Evolutionary conservation across 2,797 vertebrate genomes (phyloP), one percentile per base, ranked within the genome.

Genomic region (Esox lucius): DNA sequence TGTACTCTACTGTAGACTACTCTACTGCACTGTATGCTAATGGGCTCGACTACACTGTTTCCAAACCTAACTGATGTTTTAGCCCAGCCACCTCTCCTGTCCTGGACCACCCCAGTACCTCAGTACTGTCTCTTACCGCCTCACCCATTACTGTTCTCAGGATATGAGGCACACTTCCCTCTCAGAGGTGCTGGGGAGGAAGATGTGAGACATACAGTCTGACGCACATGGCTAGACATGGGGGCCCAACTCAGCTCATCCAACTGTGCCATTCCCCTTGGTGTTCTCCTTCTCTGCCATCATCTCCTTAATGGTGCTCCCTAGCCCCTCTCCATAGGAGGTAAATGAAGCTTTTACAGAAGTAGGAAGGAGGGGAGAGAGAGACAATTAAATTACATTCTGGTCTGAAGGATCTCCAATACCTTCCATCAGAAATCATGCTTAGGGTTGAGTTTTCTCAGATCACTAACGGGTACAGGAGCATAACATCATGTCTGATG

Each of bases 291-390:
- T 95, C 95, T 95, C 95, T 96, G 95, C 96, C 95, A 96, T 95
- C 95, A 90, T 96, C 89, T 90, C 89, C 93, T 95, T 97, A 97
- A 98, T 98, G 96, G 95, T 95, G 94, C 96, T 96, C 96, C 96
- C 95, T 96, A 96, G 96, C 96, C 96, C 95, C 93, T 92, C 96
- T 96, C 95, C 87, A 93, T 96, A 96, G 96, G 95, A 95, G 96
- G 95, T 93, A 97, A 96, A 97, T 97, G 94, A 96, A 94, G 95
- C 96, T 96, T 96, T 97, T 97, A 94, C 91, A 93, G 48, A 42
- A 51, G 28, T 89, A 87, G 89, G 65, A 26, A 69, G 67, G 53
- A 16, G 28, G 51, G 12, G 33, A 22, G 26, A 13, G 24, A 70
- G 24, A 88, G 90, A 91, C 90, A 83, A 91, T 91, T 91, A 91